Evolutionary conservation across 2,888 invertebrate species (phyloP).

Genomic region (Phasia obesa): DNA sequence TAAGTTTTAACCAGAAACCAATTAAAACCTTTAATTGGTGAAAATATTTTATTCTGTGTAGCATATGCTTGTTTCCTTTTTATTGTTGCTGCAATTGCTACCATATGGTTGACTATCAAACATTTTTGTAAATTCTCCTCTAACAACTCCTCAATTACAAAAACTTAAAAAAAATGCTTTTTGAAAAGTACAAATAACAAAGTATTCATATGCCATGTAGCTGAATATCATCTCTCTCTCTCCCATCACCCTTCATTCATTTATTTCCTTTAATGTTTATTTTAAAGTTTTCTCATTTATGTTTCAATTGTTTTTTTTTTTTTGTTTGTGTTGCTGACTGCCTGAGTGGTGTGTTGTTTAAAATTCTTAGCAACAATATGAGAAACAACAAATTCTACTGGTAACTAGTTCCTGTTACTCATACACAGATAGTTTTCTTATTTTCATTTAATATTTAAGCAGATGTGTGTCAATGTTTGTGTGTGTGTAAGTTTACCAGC

Average conservation of each 20-base stretch:
- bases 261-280: conserved; percentile 17
- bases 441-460: neutral
- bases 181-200: conserved; percentile 25
- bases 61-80: conserved; percentile 12
- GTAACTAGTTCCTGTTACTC: conserved; percentile 54
- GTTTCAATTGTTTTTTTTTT: conserved; percentile 33
- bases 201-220: conserved; percentile 49
- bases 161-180: neutral
- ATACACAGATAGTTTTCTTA: conserved; percentile 41
- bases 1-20: too few species aligned
- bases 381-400: conserved; percentile 41
- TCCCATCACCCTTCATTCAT: neutral
- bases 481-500: neutral
- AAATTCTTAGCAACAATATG: conserved; percentile 50
- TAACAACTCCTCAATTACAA: conserved; percentile 60
- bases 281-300: conserved; percentile 45
- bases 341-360: conserved; percentile 24
- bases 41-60: neutral
- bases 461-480: conserved; percentile 10
- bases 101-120: conserved; percentile 55
- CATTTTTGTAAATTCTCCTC: conserved; percentile 33
- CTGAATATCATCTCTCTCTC: conserved; percentile 21
- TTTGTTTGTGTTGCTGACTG: conserved; percentile 12
- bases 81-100: conserved; percentile 19
- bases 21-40: too few species aligned